Evolutionary conservation across 2,797 vertebrate genomes (phyloP), one percentile per base, ranked within the genome.

Genomic region (Pseudochromis fuscus): DNA sequence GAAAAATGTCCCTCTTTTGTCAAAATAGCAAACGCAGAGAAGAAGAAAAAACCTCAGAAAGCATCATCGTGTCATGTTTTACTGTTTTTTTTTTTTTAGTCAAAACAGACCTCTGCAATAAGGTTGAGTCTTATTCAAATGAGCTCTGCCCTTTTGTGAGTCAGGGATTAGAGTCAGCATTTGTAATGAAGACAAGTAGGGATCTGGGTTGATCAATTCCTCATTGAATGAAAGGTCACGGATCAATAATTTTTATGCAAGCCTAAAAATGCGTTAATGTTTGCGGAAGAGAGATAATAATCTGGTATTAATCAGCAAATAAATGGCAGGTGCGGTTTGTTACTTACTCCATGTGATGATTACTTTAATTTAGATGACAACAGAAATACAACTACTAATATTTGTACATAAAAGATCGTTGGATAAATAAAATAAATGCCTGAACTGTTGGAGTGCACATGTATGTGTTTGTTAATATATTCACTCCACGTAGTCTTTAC

Each of bases 141-240:
- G 35, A 65, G 57, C 23, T 59, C 40, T 87, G 79, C 77, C 85
- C 84, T 85, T 88, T 86, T 68, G 82, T 79, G 21, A 77, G 86
- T 69, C 35, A 15, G 62, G 77, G 80, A 87, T 89, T 87, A 82
- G 49, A 83, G 68, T 71, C 60, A 81, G 75, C 69, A 74, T 86
- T 70, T 42, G 46, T 87, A 86, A 89, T 77, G 78, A 83, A 84
- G 67, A 79, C 72, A 70, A 76, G 67, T 50, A 68, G 48, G 66
- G 79, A 83, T 86, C 64, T 42, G 55, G 67, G 75, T 73, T 67
- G 75, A 88, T 89, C 67, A 80, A 78, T 75, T 66, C 72, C 84
- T 92, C 79, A 56, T 51, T 76, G 69, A 77, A 75, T 63, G 51
- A 88, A 89, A 91, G 81, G 89, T 89, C 85, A 83, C 68, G 24